Evolutionary conservation across 2,113 vertebrate species (phyloP).

Genomic region (Forbesichthys papilliferus): DNA sequence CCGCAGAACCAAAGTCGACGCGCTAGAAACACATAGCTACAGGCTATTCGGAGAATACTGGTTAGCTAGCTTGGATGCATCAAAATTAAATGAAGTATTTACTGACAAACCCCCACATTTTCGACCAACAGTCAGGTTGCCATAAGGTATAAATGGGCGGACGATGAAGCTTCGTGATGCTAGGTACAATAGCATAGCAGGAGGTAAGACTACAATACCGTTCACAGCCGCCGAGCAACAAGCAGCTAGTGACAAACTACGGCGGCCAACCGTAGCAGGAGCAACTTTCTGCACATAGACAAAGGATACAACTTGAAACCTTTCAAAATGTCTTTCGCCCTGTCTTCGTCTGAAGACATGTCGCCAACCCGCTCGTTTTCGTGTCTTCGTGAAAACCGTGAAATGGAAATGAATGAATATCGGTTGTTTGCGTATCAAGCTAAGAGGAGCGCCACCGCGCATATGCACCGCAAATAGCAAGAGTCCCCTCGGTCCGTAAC

Average conservation of each 20-base stretch:
- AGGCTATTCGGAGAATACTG: too few relatives aligned
- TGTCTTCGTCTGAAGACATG: constrained; percentile 83
- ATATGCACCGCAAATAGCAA: constrained; percentile 16
- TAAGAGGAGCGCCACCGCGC: neutral
- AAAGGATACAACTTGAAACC: constrained; percentile 85
- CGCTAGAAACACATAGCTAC: too few relatives aligned
- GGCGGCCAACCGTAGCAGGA: neutral
- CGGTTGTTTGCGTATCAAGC: constrained; percentile 9
- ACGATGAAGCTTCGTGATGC: too few relatives aligned
- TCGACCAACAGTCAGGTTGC: too few relatives aligned
- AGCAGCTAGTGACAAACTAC: neutral
- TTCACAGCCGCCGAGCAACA: neutral
- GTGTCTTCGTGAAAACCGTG: constrained; percentile 32
- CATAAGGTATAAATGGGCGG: too few relatives aligned
- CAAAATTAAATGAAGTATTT: neutral
- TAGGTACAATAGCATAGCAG: neutral
- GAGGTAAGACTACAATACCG: constrained; percentile 18
- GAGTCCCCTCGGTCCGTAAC: constrained; percentile 15
- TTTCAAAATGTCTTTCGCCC: constrained; percentile 81
- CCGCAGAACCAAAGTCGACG: too few relatives aligned
- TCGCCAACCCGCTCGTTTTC: constrained; percentile 43
- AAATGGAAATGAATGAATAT: constrained; percentile 7
- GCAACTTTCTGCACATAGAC: neutral
- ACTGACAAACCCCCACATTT: neutral
- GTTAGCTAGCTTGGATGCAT: neutral